Evolutionary conservation across 2,113 vertebrate genomes (phyloP), one percentile per base, ranked within the genome.

Genomic region (Vulpes vulpes): DNA sequence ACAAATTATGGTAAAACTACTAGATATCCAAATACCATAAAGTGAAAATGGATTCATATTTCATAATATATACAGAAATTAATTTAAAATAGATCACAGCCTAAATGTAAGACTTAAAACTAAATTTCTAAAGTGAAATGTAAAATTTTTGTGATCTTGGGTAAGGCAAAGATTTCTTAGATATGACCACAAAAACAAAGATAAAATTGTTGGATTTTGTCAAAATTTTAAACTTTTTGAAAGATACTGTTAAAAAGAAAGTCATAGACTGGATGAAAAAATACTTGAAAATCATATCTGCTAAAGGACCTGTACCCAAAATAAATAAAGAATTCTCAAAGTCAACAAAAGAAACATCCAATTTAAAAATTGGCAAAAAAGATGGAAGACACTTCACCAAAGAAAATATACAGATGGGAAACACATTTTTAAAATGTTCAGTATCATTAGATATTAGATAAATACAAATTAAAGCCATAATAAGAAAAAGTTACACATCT

Each of bases 271-370:
- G 3, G 19, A 30, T 51, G 43, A 71, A 43, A 43, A 60, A 85
- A 11, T 80, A 71, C 32, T 92, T 93, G 14, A 91, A 97, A 96
- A 93, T 92, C 19, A 43, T 81, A n/a, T 89, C 51, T 82, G 16
- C 60, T 27, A 65, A 92, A 85, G 15, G 14, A 60, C 30, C 67
- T 94, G 4, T 76, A 59, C 79, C n/a, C 27, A 89, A 60, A 89
- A 79, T 81, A 83, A 82, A 55, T 89, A 55, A 87, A 35, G 30
- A 84, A 51, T 12, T 83, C 15, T 74, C 30, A 93, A 95, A 65
- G 5, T 78, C 69, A 92, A 27, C 43, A n/a, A 53, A 93, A 90
- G 38, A 89, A 67, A 38, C 30, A 30, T 3, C 3, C 10, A 78
- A 79, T 71, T 62, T 23, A 19, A 23, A 67, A 79, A 65, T 22